Base-by-base conservation (phyloP, 2,888 invertebrate species). In the Drosophila atripex region DNA sequence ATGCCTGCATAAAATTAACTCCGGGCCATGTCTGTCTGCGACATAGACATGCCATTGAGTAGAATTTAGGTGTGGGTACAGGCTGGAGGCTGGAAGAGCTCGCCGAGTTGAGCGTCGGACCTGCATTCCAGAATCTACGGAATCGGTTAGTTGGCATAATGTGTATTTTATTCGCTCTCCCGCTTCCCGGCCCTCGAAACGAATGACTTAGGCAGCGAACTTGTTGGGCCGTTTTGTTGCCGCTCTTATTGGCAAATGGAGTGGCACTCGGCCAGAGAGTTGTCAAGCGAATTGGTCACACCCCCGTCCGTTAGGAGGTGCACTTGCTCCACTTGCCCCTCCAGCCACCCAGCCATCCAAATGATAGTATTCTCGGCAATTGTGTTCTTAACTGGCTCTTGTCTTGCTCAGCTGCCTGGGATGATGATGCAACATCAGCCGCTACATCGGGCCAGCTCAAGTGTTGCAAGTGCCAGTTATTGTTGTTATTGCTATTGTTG, bases 1-100 rank as follows among this genome's bases (percentile, higher is more conserved):
- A 76, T 78, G 57, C 76, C 76, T 76, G 76, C 79, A 77, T 75
- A 66, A 68, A 79, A 83, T 83, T 80, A 84, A 64, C 61, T 58
- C 50, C 64, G 56, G 51, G 47, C 25, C 51, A 25, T 56, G 59
- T 38, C 80, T 45, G 64, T 28, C 28, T 28, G 7, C 9, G 28
- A 28, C 6, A 35, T 12, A 32, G 35, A 35, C 35, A 35, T 35
- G 35, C 35, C 35, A 35, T 35, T n/a, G 53, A 53, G 60, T n/a
- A n/a, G n/a, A n/a, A 41, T 11, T 21, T 21, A 21, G 30, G 30
- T 16, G 50, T 32, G 50, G 32, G 50, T 35, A 35, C 35, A 35
- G 32, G 28, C 9, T 9, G 28, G 28, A 9, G 28, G 41, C 16
- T 30, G 8, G 28, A 18, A 14, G 28, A 25, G 16, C 30, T 30